These are phyloP conservation scores for Pantala flavescens DNA, from an alignment of 1,140 invertebrate species.

Conservation along the genomic window DNA sequence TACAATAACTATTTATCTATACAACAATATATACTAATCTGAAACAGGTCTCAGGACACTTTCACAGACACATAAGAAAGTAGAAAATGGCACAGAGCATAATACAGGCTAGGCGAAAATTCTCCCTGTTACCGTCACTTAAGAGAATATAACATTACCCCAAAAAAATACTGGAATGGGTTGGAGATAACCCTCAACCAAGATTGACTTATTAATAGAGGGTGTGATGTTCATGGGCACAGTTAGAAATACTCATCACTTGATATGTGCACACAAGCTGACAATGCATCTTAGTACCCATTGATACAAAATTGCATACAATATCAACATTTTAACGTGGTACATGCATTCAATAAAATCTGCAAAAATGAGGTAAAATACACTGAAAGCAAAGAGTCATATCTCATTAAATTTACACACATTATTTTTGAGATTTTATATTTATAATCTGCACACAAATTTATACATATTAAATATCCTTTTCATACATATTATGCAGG, in stretches of 20 bases:
- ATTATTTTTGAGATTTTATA: not conserved
- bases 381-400: not conserved
- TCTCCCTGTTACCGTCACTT: conserved; percentile 7
- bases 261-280: conserved; percentile 20
- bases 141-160: conserved; percentile 10
- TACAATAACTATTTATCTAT: conserved; percentile 18
- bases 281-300: conserved; percentile 2
- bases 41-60: conserved; percentile 18
- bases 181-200: conserved; percentile 8
- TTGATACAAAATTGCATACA: not conserved
- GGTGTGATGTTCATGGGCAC: not conserved
- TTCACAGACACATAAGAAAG: conserved; percentile 20
- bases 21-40: conserved; percentile 17
- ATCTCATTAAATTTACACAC: not conserved
- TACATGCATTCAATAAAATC: conserved; percentile 9
- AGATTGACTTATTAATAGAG: conserved; percentile 7
- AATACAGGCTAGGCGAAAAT: conserved; percentile 11
- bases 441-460: conserved; percentile 1
- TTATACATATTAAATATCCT: not conserved
- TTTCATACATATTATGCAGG: not conserved
- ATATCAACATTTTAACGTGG: conserved; percentile 6
- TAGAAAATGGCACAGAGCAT: conserved; percentile 21
- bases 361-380: conserved; percentile 10
- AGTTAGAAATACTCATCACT: conserved; percentile 11
- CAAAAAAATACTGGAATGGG: conserved; percentile 9